A percentile compares a stretch with the other conserved stretches of the same genome.
Conservation (phyloP, 1,140 invertebrate species). For the Paramacrobiotus metropolitanus region DNA sequence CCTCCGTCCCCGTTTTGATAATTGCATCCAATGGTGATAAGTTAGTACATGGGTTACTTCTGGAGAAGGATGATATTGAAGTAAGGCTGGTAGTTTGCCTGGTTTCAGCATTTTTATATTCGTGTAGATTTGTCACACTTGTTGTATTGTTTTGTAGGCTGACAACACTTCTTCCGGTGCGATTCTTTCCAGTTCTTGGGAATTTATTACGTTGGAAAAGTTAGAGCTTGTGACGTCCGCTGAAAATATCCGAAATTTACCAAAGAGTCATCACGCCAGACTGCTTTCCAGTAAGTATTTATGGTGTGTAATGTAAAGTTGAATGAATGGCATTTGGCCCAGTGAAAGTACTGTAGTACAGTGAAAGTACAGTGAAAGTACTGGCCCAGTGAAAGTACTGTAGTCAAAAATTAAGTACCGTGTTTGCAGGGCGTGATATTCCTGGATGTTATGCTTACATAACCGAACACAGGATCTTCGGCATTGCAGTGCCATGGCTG, state of each 20-base stretch:
- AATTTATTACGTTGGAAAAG: background rate
- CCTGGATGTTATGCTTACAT: background rate
- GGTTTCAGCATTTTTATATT: background rate
- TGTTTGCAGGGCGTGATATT: background rate
- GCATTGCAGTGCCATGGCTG: background rate
- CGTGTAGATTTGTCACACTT: background rate
- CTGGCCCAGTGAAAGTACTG: too few species aligned
- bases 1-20: background rate
- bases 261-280: background rate
- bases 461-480: background rate
- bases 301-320: background rate
- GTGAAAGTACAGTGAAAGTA: too few species aligned
- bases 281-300: background rate
- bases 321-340: background rate
- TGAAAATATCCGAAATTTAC: background rate
- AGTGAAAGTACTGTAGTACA: too few species aligned
- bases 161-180: background rate
- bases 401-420: too few species aligned
- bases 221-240: background rate
- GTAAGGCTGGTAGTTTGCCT: background rate
- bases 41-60: background rate
- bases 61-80: background rate
- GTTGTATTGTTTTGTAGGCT: background rate
- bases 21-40: background rate
- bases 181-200: background rate